These are phyloP conservation scores for Microchirus variegatus DNA, from an alignment of 2,797 vertebrate genomes.

Conservation along the genomic window DNA sequence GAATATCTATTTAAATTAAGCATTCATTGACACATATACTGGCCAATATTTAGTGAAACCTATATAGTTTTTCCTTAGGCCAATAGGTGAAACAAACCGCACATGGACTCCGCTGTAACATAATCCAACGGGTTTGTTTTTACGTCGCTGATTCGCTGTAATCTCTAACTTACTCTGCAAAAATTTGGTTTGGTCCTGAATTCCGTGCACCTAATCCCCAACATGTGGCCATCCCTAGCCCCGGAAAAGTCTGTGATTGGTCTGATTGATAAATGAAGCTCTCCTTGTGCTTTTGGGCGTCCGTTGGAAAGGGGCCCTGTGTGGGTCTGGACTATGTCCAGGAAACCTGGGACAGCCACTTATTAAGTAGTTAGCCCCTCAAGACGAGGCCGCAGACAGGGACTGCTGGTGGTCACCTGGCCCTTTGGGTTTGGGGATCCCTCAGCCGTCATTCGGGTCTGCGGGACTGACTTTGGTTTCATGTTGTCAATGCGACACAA, in stretches of 20 bases:
- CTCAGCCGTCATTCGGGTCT: constrained; percentile 45
- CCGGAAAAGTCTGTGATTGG: constrained; percentile 83
- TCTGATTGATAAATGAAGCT: constrained; percentile 86
- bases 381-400: constrained; percentile 70
- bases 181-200: constrained; percentile 67
- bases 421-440: constrained; percentile 54
- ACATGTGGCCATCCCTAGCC: constrained; percentile 79
- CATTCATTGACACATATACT: neutral
- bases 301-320: constrained; percentile 75
- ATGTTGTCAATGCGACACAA: constrained; percentile 53
- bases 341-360: constrained; percentile 90
- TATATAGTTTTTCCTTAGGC: constrained; percentile 10
- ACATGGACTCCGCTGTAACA: constrained; percentile 44
- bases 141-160: constrained; percentile 70
- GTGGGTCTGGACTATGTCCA: constrained; percentile 95
- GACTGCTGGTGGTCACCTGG: constrained; percentile 79
- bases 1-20: neutral
- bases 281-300: constrained; percentile 76
- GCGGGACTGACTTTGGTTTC: constrained; percentile 38
- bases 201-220: constrained; percentile 73
- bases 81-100: constrained; percentile 29
- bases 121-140: constrained; percentile 50
- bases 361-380: constrained; percentile 88
- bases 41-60: neutral
- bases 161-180: constrained; percentile 60